Evolutionary conservation across 2,113 vertebrate species (phyloP).

Genomic region (Thalassoma bifasciatum): DNA sequence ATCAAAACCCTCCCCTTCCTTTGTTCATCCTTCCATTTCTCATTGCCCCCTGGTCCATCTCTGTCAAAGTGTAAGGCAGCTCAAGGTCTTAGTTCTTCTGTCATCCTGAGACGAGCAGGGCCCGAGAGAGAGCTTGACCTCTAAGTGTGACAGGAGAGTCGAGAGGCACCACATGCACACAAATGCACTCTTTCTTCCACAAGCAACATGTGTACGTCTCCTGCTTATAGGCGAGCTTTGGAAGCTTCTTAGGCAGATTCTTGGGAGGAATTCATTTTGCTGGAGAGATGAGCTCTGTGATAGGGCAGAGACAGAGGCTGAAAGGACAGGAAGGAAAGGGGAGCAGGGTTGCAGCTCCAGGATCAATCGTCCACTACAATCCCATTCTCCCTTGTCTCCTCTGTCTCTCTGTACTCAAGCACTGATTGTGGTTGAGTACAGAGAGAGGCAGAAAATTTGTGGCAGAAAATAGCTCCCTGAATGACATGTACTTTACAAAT

Average conservation of each 20-base stretch:
- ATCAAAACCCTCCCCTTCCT: conserved; percentile 9
- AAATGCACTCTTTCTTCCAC: conserved; percentile 11
- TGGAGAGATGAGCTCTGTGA: conserved; percentile 54
- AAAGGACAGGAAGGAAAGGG: conserved; percentile 47
- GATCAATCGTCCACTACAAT: conserved; percentile 36
- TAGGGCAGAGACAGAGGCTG: conserved; percentile 48
- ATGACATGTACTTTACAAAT: conserved; percentile 52
- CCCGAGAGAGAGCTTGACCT: conserved; percentile 55
- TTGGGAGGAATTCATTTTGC: conserved; percentile 71
- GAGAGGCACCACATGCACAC: conserved; percentile 20
- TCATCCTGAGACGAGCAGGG: conserved; percentile 21
- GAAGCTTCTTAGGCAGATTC: conserved; percentile 66
- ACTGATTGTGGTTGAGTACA: no score
- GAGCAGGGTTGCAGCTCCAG: conserved; percentile 46
- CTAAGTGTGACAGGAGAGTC: conserved; percentile 55
- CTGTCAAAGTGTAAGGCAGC: conserved; percentile 49
- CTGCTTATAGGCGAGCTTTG: neutral
- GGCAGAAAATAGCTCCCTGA: conserved; percentile 10
- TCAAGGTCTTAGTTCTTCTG: conserved; percentile 56
- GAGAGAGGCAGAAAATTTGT: no score
- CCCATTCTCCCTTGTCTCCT: conserved; percentile 7
- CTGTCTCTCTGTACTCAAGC: conserved; percentile 10
- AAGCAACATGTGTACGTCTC: neutral
- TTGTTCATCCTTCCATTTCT: conserved; percentile 8
- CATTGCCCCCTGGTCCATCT: conserved; percentile 38